phyloP scores from a whole-genome alignment of 2,113 vertebrate species.

The Spea multiplicata region DNA sequence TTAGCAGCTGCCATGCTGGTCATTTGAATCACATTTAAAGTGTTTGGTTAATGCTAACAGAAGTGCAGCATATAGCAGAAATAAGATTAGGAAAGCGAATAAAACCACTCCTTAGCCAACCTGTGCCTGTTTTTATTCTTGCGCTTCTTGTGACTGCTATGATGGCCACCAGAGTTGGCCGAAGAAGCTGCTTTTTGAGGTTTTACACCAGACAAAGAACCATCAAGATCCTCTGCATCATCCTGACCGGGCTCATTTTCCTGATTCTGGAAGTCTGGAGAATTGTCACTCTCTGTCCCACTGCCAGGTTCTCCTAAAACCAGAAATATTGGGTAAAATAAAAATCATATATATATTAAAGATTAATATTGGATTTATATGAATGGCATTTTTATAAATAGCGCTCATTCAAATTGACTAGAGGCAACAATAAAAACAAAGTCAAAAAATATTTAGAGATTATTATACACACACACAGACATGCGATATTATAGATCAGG shows the following conservation, averaged over 20 bases:
- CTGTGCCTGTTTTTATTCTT: slow-evolving; percentile 99
- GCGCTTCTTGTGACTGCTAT: slow-evolving; percentile 96
- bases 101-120: slow-evolving; percentile 62
- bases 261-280: slow-evolving; percentile 97
- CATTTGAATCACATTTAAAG: too few relatives aligned
- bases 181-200: slow-evolving; percentile 95
- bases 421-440: too few relatives aligned
- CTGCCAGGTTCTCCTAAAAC: slow-evolving; percentile 88
- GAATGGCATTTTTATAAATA: too few relatives aligned
- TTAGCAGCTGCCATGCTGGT: too few relatives aligned
- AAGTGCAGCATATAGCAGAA: too few relatives aligned
- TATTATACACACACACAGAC: too few relatives aligned
- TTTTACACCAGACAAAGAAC: slow-evolving; percentile 88
- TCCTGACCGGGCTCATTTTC: slow-evolving; percentile 95
- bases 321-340: background rate
- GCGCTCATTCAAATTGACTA: too few relatives aligned
- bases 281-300: slow-evolving; percentile 93
- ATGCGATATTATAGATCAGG: too few relatives aligned
- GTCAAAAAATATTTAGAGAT: too few relatives aligned
- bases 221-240: slow-evolving; percentile 90
- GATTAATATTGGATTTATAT: too few relatives aligned
- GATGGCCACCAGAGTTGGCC: slow-evolving; percentile 86
- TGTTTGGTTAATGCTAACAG: too few relatives aligned
- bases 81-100: background rate
- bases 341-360: too few relatives aligned